Conservation (phyloP, 2,797 vertebrate species). For the Hipposideros larvatus region DNA sequence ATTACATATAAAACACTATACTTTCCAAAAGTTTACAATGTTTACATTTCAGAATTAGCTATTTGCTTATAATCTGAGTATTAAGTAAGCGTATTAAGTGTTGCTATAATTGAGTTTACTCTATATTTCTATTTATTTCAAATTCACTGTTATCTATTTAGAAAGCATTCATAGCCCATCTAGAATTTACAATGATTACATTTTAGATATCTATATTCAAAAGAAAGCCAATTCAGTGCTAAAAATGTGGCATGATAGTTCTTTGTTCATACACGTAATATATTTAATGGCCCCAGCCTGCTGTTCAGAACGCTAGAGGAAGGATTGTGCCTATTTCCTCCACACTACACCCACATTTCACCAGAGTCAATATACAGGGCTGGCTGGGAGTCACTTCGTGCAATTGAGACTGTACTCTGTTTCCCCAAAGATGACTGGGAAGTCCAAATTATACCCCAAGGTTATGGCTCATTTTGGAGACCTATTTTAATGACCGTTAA, state of each 20-base stretch:
- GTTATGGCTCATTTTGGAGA: not conserved
- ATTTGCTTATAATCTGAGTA: slow-evolving; percentile 28
- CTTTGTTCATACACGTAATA: not conserved
- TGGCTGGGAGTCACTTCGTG: not conserved
- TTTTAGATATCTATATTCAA: slow-evolving; percentile 12
- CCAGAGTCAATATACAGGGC: not conserved
- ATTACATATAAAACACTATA: slow-evolving; percentile 16
- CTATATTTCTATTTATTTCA: slow-evolving; percentile 12
- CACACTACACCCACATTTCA: not conserved
- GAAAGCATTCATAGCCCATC: not conserved
- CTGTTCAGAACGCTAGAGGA: not conserved
- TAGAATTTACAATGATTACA: not conserved
- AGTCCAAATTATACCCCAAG: not conserved
- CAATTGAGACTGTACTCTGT: not conserved
- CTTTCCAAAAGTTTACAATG: not conserved
- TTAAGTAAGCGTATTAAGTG: not conserved
- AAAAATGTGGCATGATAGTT: not conserved
- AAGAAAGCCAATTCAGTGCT: not conserved
- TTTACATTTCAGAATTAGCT: slow-evolving; percentile 36
- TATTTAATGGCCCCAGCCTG: not conserved
- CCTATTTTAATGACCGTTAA: not conserved
- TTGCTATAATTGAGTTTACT: not conserved
- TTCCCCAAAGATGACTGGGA: not conserved
- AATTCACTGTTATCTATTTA: not conserved
- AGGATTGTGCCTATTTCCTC: not conserved